Evolutionary conservation across 1,140 invertebrate species (phyloP).

Genomic region (Phthorimaea operculella): DNA sequence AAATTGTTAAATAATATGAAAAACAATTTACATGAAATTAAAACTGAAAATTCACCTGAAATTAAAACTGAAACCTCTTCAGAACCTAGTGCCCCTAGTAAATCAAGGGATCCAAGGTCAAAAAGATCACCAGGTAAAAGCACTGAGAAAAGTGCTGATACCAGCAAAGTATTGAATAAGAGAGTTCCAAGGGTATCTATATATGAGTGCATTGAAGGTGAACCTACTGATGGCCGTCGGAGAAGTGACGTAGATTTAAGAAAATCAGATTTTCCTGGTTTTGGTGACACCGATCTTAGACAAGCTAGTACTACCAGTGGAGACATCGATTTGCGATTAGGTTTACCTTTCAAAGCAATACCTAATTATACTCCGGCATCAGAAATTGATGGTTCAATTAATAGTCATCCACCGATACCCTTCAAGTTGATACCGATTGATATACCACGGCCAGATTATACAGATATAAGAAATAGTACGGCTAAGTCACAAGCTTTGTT

Average conservation of each 20-base stretch:
- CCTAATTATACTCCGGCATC: constrained; percentile 83
- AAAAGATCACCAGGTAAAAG: constrained; percentile 35
- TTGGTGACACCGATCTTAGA: constrained; percentile 69
- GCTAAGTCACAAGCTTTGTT: constrained; percentile 76
- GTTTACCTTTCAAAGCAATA: constrained; percentile 79
- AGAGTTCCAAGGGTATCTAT: constrained; percentile 55
- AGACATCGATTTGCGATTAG: constrained; percentile 79
- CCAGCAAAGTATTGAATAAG: constrained; percentile 30
- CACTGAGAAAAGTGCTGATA: constrained; percentile 32
- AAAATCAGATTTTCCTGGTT: constrained; percentile 59
- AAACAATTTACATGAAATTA: constrained; percentile 62
- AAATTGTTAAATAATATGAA: constrained; percentile 75
- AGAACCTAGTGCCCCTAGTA: constrained; percentile 26
- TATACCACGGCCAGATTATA: constrained; percentile 79
- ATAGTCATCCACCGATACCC: constrained; percentile 77
- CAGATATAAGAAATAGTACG: constrained; percentile 75
- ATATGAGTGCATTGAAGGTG: constrained; percentile 64
- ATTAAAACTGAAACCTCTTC: not conserved
- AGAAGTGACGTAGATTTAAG: constrained; percentile 71
- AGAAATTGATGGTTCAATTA: constrained; percentile 85
- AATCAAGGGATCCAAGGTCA: constrained; percentile 45
- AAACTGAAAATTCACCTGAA: constrained; percentile 18
- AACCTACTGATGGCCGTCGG: constrained; percentile 58
- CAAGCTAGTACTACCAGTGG: constrained; percentile 54
- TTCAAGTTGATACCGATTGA: constrained; percentile 76